phyloP scores from a whole-genome alignment of 2,113 vertebrate genomes.

The Tragelaphus imberbis region DNA sequence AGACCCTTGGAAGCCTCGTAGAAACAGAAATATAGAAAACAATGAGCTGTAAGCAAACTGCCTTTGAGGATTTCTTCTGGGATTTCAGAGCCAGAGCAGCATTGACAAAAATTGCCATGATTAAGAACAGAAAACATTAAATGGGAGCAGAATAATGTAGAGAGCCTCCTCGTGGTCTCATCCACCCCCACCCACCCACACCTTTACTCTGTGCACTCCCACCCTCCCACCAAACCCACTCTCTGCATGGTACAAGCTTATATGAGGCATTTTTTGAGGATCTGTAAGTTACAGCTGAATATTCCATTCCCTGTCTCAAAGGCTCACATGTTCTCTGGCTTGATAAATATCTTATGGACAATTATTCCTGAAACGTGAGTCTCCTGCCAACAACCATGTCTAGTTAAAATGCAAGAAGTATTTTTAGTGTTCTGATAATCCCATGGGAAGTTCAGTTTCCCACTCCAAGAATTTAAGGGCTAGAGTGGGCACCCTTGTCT shows the following conservation, averaged over 20 bases:
- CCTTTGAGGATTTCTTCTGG: not conserved
- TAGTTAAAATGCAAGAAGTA: not conserved
- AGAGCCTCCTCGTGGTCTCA: not conserved
- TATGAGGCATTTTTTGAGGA: not conserved
- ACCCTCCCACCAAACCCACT: not conserved
- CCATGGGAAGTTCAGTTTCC: not conserved
- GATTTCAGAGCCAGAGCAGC: not conserved
- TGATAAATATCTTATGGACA: not conserved
- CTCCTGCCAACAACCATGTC: not conserved
- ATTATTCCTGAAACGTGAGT: not conserved
- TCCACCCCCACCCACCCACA: too few relatives aligned
- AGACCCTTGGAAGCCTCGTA: not conserved
- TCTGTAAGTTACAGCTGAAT: not conserved
- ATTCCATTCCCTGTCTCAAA: not conserved
- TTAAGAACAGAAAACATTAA: not conserved
- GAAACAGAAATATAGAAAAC: not conserved
- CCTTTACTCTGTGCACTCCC: not conserved
- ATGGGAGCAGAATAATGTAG: not conserved
- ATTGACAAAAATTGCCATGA: fast-evolving
- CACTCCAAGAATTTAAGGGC: not conserved
- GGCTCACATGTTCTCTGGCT: not conserved
- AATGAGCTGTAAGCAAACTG: not conserved
- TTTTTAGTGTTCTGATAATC: not conserved
- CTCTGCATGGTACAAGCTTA: too few relatives aligned
- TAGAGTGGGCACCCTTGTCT: not conserved